A percentile compares a stretch with the other conserved stretches of the same genome.
phyloP scores from a whole-genome alignment of 1,140 invertebrate species.

The Neodiprion lecontei region DNA sequence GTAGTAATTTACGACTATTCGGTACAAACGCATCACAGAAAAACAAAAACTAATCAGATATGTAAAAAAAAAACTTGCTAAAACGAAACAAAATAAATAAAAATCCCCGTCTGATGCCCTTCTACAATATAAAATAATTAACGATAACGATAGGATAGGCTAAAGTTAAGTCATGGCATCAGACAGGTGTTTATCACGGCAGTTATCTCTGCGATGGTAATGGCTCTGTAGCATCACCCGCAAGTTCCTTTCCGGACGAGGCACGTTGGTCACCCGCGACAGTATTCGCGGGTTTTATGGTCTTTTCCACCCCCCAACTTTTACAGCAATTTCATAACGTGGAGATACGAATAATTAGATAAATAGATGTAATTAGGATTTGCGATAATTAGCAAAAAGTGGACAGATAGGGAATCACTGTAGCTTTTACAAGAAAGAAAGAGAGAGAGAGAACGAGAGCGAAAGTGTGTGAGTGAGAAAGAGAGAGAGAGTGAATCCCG shows the following conservation, averaged over 20 bases:
- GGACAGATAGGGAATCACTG: not conserved
- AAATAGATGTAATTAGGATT: not conserved
- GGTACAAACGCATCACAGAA: too few relatives aligned
- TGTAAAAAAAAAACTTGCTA: not conserved
- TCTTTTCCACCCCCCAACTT: not conserved
- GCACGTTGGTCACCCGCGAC: too few relatives aligned
- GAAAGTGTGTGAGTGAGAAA: not conserved
- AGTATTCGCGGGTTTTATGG: not conserved
- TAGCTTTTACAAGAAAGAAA: not conserved
- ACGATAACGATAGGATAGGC: not conserved
- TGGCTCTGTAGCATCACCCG: too few relatives aligned
- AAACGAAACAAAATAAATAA: not conserved
- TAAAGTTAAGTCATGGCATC: constrained; percentile 5
- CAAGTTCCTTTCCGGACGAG: too few relatives aligned
- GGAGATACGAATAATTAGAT: not conserved
- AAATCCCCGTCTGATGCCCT: constrained; percentile 1
- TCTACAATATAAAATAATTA: not conserved
- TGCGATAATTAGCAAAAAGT: not conserved
- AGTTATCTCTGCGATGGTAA: too few relatives aligned
- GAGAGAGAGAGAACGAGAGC: not conserved
- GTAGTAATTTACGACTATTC: not conserved
- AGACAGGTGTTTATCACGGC: not conserved
- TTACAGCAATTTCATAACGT: not conserved
- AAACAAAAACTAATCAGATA: not conserved
- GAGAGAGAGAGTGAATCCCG: not conserved